Evolutionary conservation across 2,888 invertebrate species (phyloP), one percentile per base, ranked within the genome.

Genomic region (Ornithoptera priamus): DNA sequence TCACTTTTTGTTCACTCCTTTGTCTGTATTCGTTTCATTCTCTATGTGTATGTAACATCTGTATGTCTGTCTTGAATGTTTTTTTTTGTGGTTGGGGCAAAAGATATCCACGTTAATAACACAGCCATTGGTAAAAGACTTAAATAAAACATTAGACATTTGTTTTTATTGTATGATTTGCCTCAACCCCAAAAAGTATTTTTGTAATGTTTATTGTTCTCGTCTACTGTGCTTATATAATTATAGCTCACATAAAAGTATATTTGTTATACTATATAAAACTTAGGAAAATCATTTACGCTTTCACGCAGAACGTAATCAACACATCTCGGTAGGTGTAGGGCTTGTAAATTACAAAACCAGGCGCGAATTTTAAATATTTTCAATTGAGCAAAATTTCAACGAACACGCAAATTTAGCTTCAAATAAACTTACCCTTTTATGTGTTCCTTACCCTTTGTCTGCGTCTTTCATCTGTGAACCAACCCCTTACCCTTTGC

Each of bases 391-490:
- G 88, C 90, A 89, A 90, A 90, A 87, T 88, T 87, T 86, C 88
- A 90, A 88, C 90, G 85, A 90, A 92, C 93, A 92, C 91, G 91
- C 92, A 92, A 92, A 90, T 89, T 89, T 86, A 89, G 91, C 92
- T 92, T 90, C 93, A 89, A 90, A 91, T 90, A 89, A 92, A 92
- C 90, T 90, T 90, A 91, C 92, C 93, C 93, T 90, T 93, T 93
- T 93, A 92, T 93, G 94, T 95, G 89, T 88, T 92, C 92, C 92
- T 89, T 92, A 94, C 95, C 94, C 94, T 94, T 94, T 96, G 95
- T 96, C 95, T 96, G 94, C 95, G 96, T 96, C 95, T 95, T 91
- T 94, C 95, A 95, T 95, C 95, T 95, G 95, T 94, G 92, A 94
- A 92, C 93, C 91, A 90, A 87, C 87, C 90, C 91, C 89, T 88